Evolutionary conservation across 2,113 vertebrate species (phyloP).

Genomic region (Vimba vimba): DNA sequence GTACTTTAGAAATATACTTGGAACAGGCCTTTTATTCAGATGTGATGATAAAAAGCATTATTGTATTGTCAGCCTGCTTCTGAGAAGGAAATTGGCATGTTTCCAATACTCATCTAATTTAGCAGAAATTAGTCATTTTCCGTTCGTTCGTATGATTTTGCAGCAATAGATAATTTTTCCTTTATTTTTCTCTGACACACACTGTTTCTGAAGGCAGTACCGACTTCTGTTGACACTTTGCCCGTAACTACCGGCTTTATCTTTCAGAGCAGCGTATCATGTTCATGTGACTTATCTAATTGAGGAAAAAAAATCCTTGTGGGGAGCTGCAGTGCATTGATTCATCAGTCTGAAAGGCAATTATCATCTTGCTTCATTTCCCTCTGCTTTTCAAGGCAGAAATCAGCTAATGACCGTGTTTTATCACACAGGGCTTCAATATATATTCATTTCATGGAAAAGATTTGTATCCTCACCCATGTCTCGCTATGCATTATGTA

Average conservation of each 20-base stretch:
- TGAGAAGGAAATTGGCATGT: background rate
- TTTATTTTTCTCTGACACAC: background rate
- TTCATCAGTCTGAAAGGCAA: constrained; percentile 50
- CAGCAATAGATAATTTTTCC: background rate
- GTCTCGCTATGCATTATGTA: constrained; percentile 29
- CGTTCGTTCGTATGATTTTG: background rate
- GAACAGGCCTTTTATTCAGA: background rate
- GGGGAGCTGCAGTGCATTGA: constrained; percentile 18
- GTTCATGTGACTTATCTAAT: constrained; percentile 35
- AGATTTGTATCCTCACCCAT: background rate
- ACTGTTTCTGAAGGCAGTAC: background rate
- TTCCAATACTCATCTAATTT: background rate
- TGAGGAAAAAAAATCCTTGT: constrained; percentile 17
- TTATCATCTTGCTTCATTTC: constrained; percentile 50
- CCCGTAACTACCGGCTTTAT: background rate
- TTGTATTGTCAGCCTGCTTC: background rate
- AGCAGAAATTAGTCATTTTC: background rate
- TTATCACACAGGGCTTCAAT: constrained; percentile 23
- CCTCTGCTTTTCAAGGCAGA: constrained; percentile 15
- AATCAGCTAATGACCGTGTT: constrained; percentile 31
- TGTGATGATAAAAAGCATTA: background rate
- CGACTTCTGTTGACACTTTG: background rate
- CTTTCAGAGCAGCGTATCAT: background rate
- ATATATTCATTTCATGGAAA: constrained; percentile 23
- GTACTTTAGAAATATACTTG: background rate